A percentile compares a stretch with the other conserved stretches of the same genome.
phyloP scores from a whole-genome alignment of 2,888 invertebrate species.

The Pogonocherus hispidulus region DNA sequence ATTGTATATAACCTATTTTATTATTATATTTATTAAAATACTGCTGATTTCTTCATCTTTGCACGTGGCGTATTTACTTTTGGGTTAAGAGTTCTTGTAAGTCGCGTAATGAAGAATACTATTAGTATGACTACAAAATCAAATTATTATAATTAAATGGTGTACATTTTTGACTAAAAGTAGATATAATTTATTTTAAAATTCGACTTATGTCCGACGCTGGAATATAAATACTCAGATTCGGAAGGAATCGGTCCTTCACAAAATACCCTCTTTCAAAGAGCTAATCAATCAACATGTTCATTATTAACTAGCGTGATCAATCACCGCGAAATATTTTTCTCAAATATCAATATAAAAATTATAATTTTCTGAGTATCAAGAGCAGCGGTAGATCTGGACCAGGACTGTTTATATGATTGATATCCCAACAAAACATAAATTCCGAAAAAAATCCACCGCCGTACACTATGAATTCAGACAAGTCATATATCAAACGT shows the following conservation, averaged over 20 bases:
- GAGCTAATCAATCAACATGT: conserved; percentile 22
- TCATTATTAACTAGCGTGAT: conserved; percentile 31
- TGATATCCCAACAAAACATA: conserved; percentile 30
- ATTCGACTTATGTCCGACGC: not conserved
- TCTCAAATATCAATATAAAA: conserved; percentile 32
- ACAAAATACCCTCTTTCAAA: not conserved
- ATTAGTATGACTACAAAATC: no score
- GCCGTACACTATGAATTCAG: conserved; percentile 29
- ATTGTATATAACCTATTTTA: no score
- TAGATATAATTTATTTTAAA: no score
- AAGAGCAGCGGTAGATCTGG: conserved; percentile 23
- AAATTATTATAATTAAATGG: no score
- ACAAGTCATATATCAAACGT: conserved; percentile 42
- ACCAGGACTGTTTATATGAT: conserved; percentile 28
- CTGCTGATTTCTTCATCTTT: no score
- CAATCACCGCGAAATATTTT: conserved; percentile 31
- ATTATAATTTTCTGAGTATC: conserved; percentile 32
- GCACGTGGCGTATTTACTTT: no score
- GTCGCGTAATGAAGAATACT: no score
- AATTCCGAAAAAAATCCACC: conserved; percentile 18
- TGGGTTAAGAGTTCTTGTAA: no score
- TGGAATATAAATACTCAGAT: not conserved
- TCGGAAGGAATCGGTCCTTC: not conserved
- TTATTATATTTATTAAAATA: no score
- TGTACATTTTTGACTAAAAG: no score